Evolutionary conservation across 2,797 vertebrate genomes (phyloP), one percentile per base, ranked within the genome.

Genomic region (Phrynocephalus guinanensis): DNA sequence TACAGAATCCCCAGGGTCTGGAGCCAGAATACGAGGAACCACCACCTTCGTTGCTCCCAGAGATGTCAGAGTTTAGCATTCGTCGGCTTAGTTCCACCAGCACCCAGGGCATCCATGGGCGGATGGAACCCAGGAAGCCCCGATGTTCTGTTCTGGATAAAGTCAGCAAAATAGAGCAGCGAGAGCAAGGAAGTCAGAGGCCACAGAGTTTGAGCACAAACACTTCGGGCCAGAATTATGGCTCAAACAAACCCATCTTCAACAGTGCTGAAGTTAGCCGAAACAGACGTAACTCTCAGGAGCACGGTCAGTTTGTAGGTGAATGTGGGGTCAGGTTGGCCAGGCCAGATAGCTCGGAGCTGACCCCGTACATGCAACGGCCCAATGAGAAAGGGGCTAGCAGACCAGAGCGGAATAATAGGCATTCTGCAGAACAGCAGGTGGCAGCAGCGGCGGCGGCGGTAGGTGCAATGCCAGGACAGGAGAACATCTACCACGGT

Each of bases 61-160:
- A 94, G 86, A 24, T 72, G 1, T 88, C 85, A 0, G 97, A 98
- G 66, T 96, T 96, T 0, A 94, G 87, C 93, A 97, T 94, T 95
- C 98, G 95, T 95, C 96, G 52, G 90, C 95, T 48, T 93, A 98
- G 95, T 96, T 98, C 93, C 90, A 97, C 96, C 86, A 95, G 95
- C 75, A 48, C 90, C 63, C 87, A 94, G 0, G 92, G 93, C 72
- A 83, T 91, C 70, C 93, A 91, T 0, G 73, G 94, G 83, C 96
- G 92, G 83, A 50, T 87, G 79, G 97, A 97, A 0, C 89, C 84
- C n/a, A 24, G 95, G 91, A 56, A 93, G 90, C 48, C 96, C 70
- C 91, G 93, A 91, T 97, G 98, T 92, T 98, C 98, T 0, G 99
- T 99, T 86, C 94, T 99, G 89, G 98, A 99, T 95, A 99, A 98